These are phyloP conservation scores for Cygnus buccinator DNA, from an alignment of 2,113 vertebrate species.

Conservation along the genomic window DNA sequence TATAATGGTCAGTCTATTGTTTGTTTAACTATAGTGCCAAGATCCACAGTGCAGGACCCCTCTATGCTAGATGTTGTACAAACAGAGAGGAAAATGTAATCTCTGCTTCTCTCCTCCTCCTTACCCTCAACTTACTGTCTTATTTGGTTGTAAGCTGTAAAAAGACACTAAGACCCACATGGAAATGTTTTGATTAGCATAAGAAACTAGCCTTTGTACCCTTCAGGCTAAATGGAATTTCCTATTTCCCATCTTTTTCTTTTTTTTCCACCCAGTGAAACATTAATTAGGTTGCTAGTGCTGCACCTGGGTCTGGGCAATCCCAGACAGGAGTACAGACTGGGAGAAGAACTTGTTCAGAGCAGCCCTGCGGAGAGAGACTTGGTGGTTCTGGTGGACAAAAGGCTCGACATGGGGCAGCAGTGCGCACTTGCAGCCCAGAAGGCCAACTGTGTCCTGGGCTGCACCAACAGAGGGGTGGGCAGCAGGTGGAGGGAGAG, in stretches of 20 bases:
- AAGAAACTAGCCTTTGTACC: background rate
- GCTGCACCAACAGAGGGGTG: too few species aligned
- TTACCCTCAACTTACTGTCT: background rate
- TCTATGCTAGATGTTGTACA: background rate
- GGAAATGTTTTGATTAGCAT: background rate
- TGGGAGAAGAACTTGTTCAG: too few species aligned
- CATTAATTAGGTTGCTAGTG: background rate
- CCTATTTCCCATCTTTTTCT: background rate
- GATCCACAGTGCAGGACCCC: background rate
- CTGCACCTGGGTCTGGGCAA: too few species aligned
- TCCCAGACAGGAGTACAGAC: too few species aligned
- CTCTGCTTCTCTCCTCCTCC: background rate
- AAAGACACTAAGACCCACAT: background rate
- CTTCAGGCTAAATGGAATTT: background rate
- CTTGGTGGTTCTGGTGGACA: too few species aligned
- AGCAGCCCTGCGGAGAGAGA: too few species aligned
- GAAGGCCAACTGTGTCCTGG: too few species aligned
- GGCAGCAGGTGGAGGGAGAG: too few species aligned
- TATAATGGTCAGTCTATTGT: background rate
- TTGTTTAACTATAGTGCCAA: background rate
- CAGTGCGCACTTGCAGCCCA: too few species aligned
- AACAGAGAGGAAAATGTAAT: background rate
- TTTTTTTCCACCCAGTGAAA: background rate
- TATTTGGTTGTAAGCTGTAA: background rate
- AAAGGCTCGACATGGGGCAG: too few species aligned